Conservation (phyloP, 2,113 vertebrate genomes). For the Laterallus jamaicensis region DNA sequence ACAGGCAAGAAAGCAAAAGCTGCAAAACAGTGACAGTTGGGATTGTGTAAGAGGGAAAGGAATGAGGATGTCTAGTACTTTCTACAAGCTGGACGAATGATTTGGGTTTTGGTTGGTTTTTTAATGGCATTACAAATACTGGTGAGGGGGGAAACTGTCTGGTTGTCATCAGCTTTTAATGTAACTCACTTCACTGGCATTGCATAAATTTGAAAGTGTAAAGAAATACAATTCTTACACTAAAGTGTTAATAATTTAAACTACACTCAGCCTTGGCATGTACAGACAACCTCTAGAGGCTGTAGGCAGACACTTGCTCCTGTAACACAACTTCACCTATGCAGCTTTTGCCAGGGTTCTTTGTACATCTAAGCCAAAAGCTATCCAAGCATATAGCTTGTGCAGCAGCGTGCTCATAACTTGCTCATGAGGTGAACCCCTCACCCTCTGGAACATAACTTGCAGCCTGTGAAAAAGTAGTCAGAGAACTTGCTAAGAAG, state of each 20-base stretch:
- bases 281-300: background rate
- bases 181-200: background rate
- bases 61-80: constrained; percentile 14
- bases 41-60: background rate
- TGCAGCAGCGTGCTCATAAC: background rate
- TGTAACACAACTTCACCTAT: background rate
- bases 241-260: background rate
- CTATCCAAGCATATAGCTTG: background rate
- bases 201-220: background rate
- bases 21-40: background rate
- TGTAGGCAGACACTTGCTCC: background rate
- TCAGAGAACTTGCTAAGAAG: background rate
- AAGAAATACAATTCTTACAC: background rate
- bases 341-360: background rate
- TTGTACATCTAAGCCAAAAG: background rate
- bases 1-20: constrained; percentile 25
- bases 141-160: background rate
- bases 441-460: background rate
- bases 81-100: background rate
- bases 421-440: background rate
- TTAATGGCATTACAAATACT: background rate
- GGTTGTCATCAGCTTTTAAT: background rate
- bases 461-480: background rate
- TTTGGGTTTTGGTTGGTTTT: background rate
- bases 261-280: background rate